Evolutionary conservation across 2,888 invertebrate genomes (phyloP), one percentile per base, ranked within the genome.

Genomic region (Biston betularia): DNA sequence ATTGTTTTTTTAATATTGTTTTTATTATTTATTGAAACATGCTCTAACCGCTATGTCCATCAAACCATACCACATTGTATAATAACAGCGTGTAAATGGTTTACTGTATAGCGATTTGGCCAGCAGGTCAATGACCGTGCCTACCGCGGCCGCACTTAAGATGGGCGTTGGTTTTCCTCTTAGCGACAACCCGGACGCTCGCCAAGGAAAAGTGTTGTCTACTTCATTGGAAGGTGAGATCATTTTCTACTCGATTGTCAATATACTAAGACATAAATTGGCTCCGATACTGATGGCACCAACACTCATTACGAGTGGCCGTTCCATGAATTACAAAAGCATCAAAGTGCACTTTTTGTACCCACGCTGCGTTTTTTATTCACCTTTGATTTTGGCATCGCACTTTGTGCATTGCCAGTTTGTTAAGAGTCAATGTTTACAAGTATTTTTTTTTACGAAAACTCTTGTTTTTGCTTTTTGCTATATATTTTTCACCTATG

Each of bases 91-190:
- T 71, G 71, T 69, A 68, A 73, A 71, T 80, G 74, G 78, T 82
- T 75, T 81, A 83, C 80, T 85, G 79, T 87, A 85, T 83, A 77
- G 84, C 83, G 85, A 76, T 77, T 87, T 84, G 89, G 86, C 86
- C 85, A 86, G 83, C 89, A 94, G 97, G 89, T 96, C 96, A 82
- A 96, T 97, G 82, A 96, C 97, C 73, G 95, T 95, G 67, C 97
- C 97, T 63, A 97, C 97, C 59, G 97, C 97, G 74, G 97, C 97
- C 58, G 97, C 97, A 65, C 94, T 97, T 74, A 97, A 97, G 95
- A 97, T 97, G 96, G 97, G 97, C 74, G 97, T 97, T 75, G 97
- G 97, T 71, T 97, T 97, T 94, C 97, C 97, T 75, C 93, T 97
- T 81, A 95, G 95, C 81, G 96, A 96, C 89, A 94, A 96, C 76